These are phyloP conservation scores for Muntiacus reevesi DNA, from an alignment of 2,113 vertebrate genomes.

Conservation along the genomic window DNA sequence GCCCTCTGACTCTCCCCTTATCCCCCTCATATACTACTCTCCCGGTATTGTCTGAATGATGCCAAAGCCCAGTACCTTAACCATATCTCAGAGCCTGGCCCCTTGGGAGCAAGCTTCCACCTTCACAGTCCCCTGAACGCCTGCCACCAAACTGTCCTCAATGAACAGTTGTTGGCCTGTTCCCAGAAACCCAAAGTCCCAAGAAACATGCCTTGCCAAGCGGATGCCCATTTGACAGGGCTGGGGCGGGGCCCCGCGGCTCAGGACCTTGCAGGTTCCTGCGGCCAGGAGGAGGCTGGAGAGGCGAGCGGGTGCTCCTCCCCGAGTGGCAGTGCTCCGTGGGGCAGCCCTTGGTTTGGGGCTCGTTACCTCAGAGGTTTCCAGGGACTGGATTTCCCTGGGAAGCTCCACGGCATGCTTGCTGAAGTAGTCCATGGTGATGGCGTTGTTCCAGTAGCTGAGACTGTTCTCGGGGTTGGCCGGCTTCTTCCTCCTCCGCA, in stretches of 20 bases:
- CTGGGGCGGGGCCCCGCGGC: neutral
- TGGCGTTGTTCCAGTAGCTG: slow-evolving; percentile 99
- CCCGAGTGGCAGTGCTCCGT: neutral
- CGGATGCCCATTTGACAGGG: neutral
- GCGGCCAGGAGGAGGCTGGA: neutral
- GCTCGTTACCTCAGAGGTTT: slow-evolving; percentile 91
- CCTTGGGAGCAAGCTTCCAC: neutral
- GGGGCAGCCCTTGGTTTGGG: neutral
- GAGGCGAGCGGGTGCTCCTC: fast-evolving
- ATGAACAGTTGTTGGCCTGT: neutral
- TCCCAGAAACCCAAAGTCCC: neutral
- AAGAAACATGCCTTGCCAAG: neutral
- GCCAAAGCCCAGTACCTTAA: neutral
- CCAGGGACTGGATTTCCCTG: slow-evolving; percentile 95
- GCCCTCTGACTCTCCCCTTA: neutral
- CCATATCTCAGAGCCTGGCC: neutral
- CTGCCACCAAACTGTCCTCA: neutral
- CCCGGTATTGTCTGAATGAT: neutral
- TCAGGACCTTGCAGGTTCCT: fast-evolving
- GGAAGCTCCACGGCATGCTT: slow-evolving; percentile 95
- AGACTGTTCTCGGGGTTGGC: slow-evolving; percentile 96
- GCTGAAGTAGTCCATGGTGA: slow-evolving; percentile 99
- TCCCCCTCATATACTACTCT: neutral
- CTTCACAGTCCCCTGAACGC: neutral
- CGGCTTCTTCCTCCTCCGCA: slow-evolving; percentile 95